Evolutionary conservation across 2,113 vertebrate genomes (phyloP).

Genomic region (Planiliza haematocheilus): DNA sequence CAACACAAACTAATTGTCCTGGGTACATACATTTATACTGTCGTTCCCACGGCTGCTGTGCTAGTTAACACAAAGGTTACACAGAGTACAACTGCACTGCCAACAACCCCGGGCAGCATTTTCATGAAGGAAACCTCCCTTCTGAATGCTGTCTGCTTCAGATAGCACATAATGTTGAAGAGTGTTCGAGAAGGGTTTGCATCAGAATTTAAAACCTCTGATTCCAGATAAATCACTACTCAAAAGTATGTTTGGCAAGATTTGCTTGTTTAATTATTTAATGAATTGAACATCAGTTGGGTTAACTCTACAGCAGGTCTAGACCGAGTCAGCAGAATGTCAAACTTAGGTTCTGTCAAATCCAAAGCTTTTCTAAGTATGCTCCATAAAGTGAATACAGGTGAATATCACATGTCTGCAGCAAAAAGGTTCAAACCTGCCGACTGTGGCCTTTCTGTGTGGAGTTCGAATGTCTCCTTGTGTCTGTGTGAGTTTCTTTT

Average conservation of each 20-base stretch:
- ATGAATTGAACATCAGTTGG: not conserved
- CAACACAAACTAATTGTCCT: slow-evolving; percentile 50
- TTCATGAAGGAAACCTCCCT: slow-evolving; percentile 41
- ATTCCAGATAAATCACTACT: slow-evolving; percentile 14
- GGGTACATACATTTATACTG: slow-evolving; percentile 61
- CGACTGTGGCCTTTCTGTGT: too few species aligned
- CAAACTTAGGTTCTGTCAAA: too few species aligned
- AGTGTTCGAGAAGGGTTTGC: not conserved
- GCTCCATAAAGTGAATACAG: too few species aligned
- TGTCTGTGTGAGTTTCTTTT: not conserved
- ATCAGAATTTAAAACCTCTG: slow-evolving; percentile 9
- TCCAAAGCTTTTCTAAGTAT: too few species aligned
- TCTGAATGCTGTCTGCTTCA: slow-evolving; percentile 31
- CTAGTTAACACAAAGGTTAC: slow-evolving; percentile 67
- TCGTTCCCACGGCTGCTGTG: slow-evolving; percentile 62
- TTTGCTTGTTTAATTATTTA: slow-evolving; percentile 1
- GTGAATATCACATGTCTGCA: too few species aligned
- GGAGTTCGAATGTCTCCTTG: too few species aligned
- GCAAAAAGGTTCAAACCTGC: too few species aligned
- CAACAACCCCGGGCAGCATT: slow-evolving; percentile 55
- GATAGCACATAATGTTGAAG: slow-evolving; percentile 33
- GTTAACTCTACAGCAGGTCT: not conserved
- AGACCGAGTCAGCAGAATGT: not conserved
- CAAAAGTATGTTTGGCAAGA: not conserved
- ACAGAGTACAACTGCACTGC: slow-evolving; percentile 54